phyloP scores from a whole-genome alignment of 2,888 invertebrate species.

The Lutraria lutraria region DNA sequence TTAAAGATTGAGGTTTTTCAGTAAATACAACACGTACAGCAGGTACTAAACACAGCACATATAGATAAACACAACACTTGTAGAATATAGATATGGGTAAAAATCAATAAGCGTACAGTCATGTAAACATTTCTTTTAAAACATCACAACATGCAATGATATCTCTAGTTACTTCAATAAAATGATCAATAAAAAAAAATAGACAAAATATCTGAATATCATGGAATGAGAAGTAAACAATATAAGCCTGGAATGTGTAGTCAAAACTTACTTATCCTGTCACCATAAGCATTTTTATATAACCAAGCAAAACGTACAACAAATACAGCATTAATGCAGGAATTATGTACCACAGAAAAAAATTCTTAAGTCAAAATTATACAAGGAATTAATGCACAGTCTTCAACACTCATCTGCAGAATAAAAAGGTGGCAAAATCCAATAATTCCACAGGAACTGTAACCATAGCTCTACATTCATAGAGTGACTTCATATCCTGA shows the following conservation, averaged over 20 bases:
- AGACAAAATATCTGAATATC: conserved; percentile 3
- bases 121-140: not conserved
- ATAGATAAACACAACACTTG: not conserved
- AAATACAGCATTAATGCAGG: not conserved
- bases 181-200: not conserved
- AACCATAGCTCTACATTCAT: no score
- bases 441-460: no score
- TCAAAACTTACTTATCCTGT: not conserved
- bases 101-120: not conserved
- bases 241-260: not conserved
- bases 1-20: no score
- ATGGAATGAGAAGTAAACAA: not conserved
- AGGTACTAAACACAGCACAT: not conserved
- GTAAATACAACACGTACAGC: no score
- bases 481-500: no score
- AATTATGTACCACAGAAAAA: not conserved
- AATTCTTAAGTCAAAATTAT: no score
- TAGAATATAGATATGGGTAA: not conserved
- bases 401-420: no score
- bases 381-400: no score
- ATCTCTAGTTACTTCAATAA: not conserved
- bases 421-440: no score
- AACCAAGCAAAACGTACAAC: not conserved
- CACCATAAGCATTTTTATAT: not conserved
- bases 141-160: not conserved